Conservation (phyloP, 2,113 vertebrate species). For the Prolemur simus region DNA sequence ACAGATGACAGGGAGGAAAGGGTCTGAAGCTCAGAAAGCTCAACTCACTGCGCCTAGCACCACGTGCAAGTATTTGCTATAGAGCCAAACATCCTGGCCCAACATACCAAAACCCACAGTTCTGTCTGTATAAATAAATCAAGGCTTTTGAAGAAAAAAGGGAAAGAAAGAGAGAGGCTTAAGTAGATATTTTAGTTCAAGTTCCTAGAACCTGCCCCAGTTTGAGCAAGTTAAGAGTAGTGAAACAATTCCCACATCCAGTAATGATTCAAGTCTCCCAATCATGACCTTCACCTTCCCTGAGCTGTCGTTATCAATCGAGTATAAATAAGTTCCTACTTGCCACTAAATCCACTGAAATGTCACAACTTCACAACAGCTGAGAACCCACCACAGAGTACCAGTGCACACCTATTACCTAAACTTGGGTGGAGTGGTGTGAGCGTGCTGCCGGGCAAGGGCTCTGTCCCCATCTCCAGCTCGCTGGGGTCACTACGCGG, state of each 20-base stretch:
- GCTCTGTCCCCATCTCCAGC: not conserved
- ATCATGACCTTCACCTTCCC: conserved; percentile 49
- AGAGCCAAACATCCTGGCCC: not conserved
- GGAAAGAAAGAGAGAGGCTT: not conserved
- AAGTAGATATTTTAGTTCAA: conserved; percentile 56
- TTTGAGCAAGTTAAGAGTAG: conserved; percentile 29
- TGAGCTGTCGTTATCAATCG: conserved; percentile 52
- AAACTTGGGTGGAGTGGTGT: fast-evolving
- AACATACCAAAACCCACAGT: not conserved
- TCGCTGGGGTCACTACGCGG: not conserved
- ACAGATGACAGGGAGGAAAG: not conserved
- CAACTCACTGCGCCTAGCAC: not conserved
- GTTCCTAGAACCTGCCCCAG: conserved; percentile 53
- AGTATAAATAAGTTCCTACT: not conserved
- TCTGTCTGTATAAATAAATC: not conserved
- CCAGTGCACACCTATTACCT: fast-evolving
- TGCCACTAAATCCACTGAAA: not conserved
- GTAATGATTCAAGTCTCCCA: conserved; percentile 45
- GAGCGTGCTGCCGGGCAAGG: fast-evolving
- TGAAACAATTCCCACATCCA: conserved; percentile 13
- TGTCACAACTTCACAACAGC: not conserved
- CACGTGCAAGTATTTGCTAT: conserved; percentile 35
- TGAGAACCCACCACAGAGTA: not conserved
- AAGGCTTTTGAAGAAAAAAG: not conserved
- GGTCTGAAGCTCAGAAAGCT: not conserved